A percentile compares a stretch with the other conserved stretches of the same genome.
phyloP scores from a whole-genome alignment of 2,113 vertebrate genomes.

The Epinephelus lanceolatus region DNA sequence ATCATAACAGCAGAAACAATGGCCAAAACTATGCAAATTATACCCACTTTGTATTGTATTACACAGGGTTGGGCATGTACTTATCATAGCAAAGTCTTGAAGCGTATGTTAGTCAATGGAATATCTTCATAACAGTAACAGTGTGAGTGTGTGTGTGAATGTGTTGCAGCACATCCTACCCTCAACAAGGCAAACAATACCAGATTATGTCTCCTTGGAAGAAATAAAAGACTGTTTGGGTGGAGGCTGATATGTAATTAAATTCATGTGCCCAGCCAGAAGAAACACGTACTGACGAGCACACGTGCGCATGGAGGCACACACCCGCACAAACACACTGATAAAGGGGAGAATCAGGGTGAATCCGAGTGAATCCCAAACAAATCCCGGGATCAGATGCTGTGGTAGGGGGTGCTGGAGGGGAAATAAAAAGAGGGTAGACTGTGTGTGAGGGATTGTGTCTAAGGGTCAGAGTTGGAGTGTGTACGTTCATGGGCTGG shows the following conservation, averaged over 20 bases:
- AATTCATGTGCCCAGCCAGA: slow-evolving; percentile 59
- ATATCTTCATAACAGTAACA: slow-evolving; percentile 23
- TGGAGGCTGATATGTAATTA: slow-evolving; percentile 74
- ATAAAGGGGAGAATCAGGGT: slow-evolving; percentile 52
- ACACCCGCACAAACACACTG: slow-evolving; percentile 35
- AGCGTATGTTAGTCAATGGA: slow-evolving; percentile 45
- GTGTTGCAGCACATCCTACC: slow-evolving; percentile 45
- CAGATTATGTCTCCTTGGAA: slow-evolving; percentile 61
- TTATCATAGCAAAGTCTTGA: neutral
- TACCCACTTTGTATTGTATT: neutral
- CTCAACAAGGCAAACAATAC: slow-evolving; percentile 60
- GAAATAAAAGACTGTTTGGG: slow-evolving; percentile 68
- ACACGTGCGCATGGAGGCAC: slow-evolving; percentile 7
- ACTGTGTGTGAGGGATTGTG: neutral
- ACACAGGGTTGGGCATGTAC: neutral
- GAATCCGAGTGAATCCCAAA: slow-evolving; percentile 74
- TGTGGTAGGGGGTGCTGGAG: slow-evolving; percentile 5
- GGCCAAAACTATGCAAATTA: neutral
- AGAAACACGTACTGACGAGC: slow-evolving; percentile 32
- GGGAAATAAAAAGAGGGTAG: neutral
- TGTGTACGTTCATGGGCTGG: slow-evolving; percentile 28
- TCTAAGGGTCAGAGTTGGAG: slow-evolving; percentile 36
- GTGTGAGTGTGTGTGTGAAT: slow-evolving; percentile 21
- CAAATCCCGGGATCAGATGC: slow-evolving; percentile 76
- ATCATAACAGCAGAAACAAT: neutral